A percentile compares a stretch with the other conserved stretches of the same genome.
Conservation (phyloP, 2,113 vertebrate genomes). For the Phalacrocorax brasilianus region DNA sequence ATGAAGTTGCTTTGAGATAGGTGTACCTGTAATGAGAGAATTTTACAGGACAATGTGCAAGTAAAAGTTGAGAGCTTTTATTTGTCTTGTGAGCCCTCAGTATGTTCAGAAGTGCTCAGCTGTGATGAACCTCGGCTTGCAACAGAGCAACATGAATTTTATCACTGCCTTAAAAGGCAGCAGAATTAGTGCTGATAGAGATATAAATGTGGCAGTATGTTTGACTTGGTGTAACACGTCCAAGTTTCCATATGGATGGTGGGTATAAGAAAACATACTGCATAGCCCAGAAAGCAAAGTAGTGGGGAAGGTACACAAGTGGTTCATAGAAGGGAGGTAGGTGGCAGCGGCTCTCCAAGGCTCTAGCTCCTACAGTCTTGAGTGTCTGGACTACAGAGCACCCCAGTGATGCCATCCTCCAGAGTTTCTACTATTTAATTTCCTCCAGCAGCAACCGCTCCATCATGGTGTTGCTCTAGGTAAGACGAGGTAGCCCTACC, state of each 20-base stretch:
- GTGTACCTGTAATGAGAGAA: background rate
- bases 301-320: fast-evolving
- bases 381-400: background rate
- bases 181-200: background rate
- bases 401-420: background rate
- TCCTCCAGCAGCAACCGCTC: background rate
- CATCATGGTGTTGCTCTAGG: background rate
- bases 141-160: background rate
- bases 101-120: background rate
- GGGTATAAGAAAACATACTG: background rate
- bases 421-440: background rate
- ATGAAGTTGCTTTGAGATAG: background rate
- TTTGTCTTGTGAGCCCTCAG: background rate
- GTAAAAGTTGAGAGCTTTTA: background rate
- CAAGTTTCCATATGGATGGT: background rate
- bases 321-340: background rate
- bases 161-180: background rate
- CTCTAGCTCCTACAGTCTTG: background rate
- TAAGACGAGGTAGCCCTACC: background rate
- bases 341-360: background rate
- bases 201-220: background rate
- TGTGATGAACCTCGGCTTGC: background rate
- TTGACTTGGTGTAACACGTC: fast-evolving
- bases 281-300: background rate
- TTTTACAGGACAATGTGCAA: background rate